Evolutionary conservation across 2,888 invertebrate genomes (phyloP).

Genomic region (Electrophaes corylata): DNA sequence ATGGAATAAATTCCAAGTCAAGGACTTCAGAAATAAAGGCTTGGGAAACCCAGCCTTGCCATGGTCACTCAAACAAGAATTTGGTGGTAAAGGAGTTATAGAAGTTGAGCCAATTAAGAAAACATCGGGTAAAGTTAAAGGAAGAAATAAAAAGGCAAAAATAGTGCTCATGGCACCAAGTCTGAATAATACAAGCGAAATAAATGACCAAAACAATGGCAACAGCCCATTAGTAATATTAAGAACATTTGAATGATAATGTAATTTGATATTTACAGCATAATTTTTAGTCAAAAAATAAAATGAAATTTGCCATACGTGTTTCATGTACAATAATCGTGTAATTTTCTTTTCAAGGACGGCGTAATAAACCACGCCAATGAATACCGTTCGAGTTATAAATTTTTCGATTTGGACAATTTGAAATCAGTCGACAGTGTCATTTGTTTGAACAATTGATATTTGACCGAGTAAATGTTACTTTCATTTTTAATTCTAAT

Average conservation of each 20-base stretch:
- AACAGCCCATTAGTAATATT: neutral
- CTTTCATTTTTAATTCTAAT: constrained; percentile 3
- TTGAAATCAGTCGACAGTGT: constrained; percentile 23
- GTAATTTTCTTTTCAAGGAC: constrained; percentile 22
- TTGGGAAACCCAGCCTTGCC: constrained; percentile 54
- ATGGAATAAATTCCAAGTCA: constrained; percentile 63
- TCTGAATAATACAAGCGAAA: neutral
- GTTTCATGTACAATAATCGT: constrained; percentile 7
- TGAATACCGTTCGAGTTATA: constrained; percentile 24
- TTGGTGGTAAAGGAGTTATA: constrained; percentile 64
- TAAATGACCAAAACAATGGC: neutral
- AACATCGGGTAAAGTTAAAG: neutral
- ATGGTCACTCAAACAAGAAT: constrained; percentile 51
- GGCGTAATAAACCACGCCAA: constrained; percentile 22
- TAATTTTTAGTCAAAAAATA: neutral
- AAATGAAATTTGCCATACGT: constrained; percentile 4
- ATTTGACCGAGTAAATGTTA: constrained; percentile 4
- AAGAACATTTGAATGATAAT: neutral
- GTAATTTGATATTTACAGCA: neutral
- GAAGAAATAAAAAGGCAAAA: neutral
- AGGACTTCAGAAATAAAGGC: constrained; percentile 57
- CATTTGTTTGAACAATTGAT: constrained; percentile 6
- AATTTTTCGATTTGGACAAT: constrained; percentile 30
- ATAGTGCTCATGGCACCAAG: neutral
- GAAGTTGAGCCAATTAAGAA: constrained; percentile 23